These are phyloP conservation scores for Macrosteles quadrilineatus DNA, from an alignment of 1,140 invertebrate species.

Conservation along the genomic window DNA sequence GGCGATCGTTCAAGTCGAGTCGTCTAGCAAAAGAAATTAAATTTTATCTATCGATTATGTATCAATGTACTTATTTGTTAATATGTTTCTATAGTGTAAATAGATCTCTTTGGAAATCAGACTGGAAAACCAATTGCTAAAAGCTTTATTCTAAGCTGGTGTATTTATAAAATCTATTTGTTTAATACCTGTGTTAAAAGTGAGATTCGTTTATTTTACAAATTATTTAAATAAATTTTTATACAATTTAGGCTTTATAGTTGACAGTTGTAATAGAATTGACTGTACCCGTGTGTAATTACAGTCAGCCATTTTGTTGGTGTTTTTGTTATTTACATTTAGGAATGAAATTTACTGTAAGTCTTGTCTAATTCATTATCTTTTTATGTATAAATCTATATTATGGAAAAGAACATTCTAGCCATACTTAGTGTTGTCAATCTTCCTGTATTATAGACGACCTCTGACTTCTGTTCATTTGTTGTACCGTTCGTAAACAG, in stretches of 20 bases:
- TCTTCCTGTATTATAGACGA: slow-evolving; percentile 33
- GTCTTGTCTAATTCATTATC: slow-evolving; percentile 29
- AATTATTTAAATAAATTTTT: slow-evolving; percentile 10
- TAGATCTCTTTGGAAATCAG: slow-evolving; percentile 10
- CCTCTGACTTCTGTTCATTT: slow-evolving; percentile 21
- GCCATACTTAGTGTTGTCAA: slow-evolving; percentile 32
- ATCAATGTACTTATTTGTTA: slow-evolving; percentile 32
- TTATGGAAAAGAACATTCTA: slow-evolving; percentile 32
- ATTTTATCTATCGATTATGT: slow-evolving; percentile 20
- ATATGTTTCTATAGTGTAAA: slow-evolving; percentile 32
- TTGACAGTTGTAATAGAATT: slow-evolving; percentile 21
- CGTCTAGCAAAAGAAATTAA: background rate
- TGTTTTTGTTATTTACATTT: slow-evolving; percentile 19
- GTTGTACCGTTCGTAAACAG: slow-evolving; percentile 30
- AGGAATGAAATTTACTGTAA: slow-evolving; percentile 28
- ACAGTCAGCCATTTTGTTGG: slow-evolving; percentile 14
- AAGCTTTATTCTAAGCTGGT: slow-evolving; percentile 22
- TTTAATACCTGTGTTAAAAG: slow-evolving; percentile 23
- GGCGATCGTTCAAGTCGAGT: background rate
- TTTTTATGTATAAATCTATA: slow-evolving; percentile 32
- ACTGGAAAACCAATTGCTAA: slow-evolving; percentile 24
- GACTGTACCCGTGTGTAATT: slow-evolving; percentile 11
- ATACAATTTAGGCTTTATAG: slow-evolving; percentile 14
- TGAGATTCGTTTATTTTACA: slow-evolving; percentile 19
- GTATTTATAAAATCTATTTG: slow-evolving; percentile 21